A percentile compares a stretch with the other conserved stretches of the same genome.
Evolutionary conservation across 2,113 vertebrate genomes (phyloP).

Genomic region (Istiophorus platypterus): DNA sequence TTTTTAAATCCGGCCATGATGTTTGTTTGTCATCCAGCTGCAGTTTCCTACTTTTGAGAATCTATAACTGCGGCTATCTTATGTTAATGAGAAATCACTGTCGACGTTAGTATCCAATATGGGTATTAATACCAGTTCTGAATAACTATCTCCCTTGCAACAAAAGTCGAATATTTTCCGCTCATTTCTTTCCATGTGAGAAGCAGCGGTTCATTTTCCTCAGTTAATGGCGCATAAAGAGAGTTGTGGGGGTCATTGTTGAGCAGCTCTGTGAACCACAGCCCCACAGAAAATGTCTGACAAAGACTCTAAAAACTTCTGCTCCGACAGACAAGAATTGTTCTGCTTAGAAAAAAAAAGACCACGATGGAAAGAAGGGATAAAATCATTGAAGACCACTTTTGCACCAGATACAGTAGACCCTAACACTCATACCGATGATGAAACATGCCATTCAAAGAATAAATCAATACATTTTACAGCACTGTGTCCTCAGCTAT

Average conservation of each 20-base stretch:
- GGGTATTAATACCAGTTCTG: slow-evolving; percentile 23
- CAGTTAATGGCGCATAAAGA: slow-evolving; percentile 79
- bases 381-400: slow-evolving; percentile 37
- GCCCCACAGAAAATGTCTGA: slow-evolving; percentile 57
- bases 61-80: neutral
- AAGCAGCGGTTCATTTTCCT: slow-evolving; percentile 64
- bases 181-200: slow-evolving; percentile 50
- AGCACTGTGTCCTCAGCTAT: slow-evolving; percentile 33
- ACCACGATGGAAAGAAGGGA: slow-evolving; percentile 45
- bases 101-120: slow-evolving; percentile 46
- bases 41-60: neutral
- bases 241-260: slow-evolving; percentile 67
- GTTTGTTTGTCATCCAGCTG: slow-evolving; percentile 5
- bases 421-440: slow-evolving; percentile 24
- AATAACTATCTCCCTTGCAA: slow-evolving; percentile 17
- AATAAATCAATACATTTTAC: slow-evolving; percentile 64
- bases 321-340: slow-evolving; percentile 60
- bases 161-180: slow-evolving; percentile 49
- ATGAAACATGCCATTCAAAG: slow-evolving; percentile 57
- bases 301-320: slow-evolving; percentile 68
- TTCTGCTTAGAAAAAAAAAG: slow-evolving; percentile 6
- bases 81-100: slow-evolving; percentile 29
- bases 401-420: slow-evolving; percentile 52
- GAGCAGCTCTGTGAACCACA: slow-evolving; percentile 47
- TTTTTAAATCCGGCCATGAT: too few relatives aligned